A percentile compares a stretch with the other conserved stretches of the same genome.
These are phyloP conservation scores for Periphyllus acericola DNA, from an alignment of 2,888 invertebrate species.

Conservation along the genomic window DNA sequence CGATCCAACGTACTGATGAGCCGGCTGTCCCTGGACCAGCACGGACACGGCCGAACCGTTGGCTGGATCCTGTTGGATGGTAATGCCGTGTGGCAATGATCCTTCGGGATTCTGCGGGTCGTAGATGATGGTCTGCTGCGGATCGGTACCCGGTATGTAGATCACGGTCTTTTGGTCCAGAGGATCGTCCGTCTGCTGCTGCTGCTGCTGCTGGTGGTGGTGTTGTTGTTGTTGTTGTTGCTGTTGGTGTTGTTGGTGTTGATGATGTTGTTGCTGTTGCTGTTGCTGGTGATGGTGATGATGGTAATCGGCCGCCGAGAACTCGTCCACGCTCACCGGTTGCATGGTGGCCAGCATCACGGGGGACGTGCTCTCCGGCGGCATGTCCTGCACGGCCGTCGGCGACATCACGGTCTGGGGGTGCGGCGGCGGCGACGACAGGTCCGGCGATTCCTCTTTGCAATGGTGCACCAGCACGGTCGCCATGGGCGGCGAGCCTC, in stretches of 20 bases:
- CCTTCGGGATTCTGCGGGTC: conserved; percentile 63
- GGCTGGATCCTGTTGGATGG: conserved; percentile 63
- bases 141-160: conserved; percentile 64
- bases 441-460: conserved; percentile 41
- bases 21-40: conserved; percentile 70
- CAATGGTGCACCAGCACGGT: not conserved
- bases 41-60: conserved; percentile 70
- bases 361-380: conserved; percentile 70
- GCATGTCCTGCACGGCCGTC: conserved; percentile 52
- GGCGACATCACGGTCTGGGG: conserved; percentile 52
- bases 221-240: conserved; percentile 16
- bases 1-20: conserved; percentile 65
- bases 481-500: conserved; percentile 14
- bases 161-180: conserved; percentile 64
- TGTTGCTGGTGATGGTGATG: conserved; percentile 63
- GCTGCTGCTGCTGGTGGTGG: not conserved
- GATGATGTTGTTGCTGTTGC: not conserved
- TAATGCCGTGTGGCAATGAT: conserved; percentile 60
- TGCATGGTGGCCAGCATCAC: conserved; percentile 88
- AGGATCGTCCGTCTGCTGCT: conserved; percentile 46
- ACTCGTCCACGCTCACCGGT: conserved; percentile 77
- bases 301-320: conserved; percentile 64
- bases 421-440: conserved; percentile 53
- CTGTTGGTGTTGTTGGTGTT: not conserved
- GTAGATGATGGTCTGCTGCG: conserved; percentile 63